phyloP scores from a whole-genome alignment of 2,113 vertebrate genomes.

The Elephas maximus region DNA sequence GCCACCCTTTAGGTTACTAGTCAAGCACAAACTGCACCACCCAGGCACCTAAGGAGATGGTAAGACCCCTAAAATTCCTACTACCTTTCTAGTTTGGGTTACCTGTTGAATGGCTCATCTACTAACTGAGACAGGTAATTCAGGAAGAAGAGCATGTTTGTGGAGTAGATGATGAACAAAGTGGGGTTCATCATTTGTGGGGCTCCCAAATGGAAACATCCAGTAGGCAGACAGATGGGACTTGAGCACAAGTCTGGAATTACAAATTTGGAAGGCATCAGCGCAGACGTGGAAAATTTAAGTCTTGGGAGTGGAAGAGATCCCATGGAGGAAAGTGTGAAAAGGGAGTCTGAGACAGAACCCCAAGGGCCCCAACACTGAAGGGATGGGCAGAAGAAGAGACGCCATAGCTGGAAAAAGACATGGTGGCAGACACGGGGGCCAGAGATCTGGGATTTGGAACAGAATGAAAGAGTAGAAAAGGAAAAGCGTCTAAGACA shows the following conservation, averaged over 20 bases:
- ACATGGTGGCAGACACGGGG: background rate
- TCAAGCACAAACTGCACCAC: no score
- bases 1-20: background rate
- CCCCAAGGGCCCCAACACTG: background rate
- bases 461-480: background rate
- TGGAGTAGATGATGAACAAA: background rate
- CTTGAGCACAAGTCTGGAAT: background rate
- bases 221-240: background rate
- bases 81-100: background rate
- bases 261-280: background rate
- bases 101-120: background rate
- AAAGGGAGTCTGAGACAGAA: background rate
- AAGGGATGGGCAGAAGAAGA: background rate
- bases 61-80: background rate
- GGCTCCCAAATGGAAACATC: background rate
- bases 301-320: background rate
- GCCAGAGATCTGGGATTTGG: background rate
- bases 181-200: background rate
- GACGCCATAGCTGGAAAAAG: background rate
- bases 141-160: background rate
- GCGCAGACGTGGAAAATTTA: background rate
- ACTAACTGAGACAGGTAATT: background rate
- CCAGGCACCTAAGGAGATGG: background rate
- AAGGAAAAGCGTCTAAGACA: background rate
- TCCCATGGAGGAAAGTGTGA: background rate